These are phyloP conservation scores for Ibycter americanus DNA, from an alignment of 2,797 vertebrate genomes.

Conservation along the genomic window DNA sequence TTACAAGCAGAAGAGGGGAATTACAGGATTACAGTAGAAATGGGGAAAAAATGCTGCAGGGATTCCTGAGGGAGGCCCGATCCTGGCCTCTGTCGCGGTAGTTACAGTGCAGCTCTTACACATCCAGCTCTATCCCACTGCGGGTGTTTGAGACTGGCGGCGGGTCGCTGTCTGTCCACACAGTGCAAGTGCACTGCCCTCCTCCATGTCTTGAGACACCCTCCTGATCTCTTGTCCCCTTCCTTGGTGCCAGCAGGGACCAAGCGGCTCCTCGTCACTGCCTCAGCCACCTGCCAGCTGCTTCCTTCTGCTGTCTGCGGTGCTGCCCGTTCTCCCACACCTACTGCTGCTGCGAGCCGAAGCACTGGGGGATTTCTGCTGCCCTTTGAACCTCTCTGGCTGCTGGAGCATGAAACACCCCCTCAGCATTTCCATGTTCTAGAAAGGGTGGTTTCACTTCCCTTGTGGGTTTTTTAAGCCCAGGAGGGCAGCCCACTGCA, in stretches of 20 bases:
- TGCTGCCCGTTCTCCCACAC: neutral
- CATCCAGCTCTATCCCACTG: rapidly evolving
- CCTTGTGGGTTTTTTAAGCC: neutral
- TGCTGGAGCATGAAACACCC: neutral
- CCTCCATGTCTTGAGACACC: neutral
- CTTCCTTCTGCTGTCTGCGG: neutral
- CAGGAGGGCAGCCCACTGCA: neutral
- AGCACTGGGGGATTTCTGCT: slow-evolving; percentile 21
- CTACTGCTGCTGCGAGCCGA: neutral
- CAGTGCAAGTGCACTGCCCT: neutral
- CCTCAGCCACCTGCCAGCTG: neutral
- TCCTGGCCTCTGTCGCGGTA: neutral
- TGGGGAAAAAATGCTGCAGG: neutral
- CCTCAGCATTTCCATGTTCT: slow-evolving; percentile 51
- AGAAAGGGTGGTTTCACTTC: slow-evolving; percentile 59
- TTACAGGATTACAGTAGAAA: neutral
- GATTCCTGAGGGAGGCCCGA: neutral
- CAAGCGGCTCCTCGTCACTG: neutral
- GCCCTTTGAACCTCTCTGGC: neutral
- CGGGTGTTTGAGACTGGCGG: neutral
- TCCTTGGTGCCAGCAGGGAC: neutral
- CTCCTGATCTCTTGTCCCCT: neutral
- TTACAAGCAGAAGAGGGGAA: neutral
- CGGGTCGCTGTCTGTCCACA: rapidly evolving
- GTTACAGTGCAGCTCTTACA: neutral